Conservation (phyloP, 2,888 invertebrate genomes). For the Diabrotica balteata region DNA sequence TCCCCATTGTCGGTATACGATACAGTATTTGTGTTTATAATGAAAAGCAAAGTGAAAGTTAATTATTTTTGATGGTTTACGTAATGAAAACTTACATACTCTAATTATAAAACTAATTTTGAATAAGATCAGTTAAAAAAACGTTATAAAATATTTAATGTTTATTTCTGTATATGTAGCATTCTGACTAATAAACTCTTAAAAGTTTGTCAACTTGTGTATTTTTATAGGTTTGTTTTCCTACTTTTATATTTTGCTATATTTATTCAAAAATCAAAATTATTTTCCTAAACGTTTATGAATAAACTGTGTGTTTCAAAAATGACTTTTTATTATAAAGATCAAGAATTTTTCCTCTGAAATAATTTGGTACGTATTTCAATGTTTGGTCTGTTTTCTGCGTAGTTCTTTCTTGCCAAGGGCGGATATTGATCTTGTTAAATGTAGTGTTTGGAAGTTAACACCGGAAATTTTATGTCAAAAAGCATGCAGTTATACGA, state of each 20-base stretch:
- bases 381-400: constrained; percentile 28
- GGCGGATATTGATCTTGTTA: constrained; percentile 10
- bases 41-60: too few species aligned
- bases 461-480: neutral
- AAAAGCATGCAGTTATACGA: neutral
- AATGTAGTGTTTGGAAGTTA: neutral
- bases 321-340: constrained; percentile 30
- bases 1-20: too few species aligned
- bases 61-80: too few species aligned
- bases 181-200: constrained; percentile 20
- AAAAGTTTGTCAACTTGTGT: constrained; percentile 11
- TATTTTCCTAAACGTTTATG: constrained; percentile 41
- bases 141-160: too few species aligned
- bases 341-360: constrained; percentile 17
- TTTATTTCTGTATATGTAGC: neutral
- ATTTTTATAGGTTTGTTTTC: constrained; percentile 27
- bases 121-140: too few species aligned
- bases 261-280: constrained; percentile 17
- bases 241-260: constrained; percentile 31
- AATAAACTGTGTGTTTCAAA: constrained; percentile 40
- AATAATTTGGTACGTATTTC: constrained; percentile 33
- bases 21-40: too few species aligned
- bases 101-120: too few species aligned
- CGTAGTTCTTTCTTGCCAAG: constrained; percentile 26
- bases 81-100: too few species aligned